Percentiles rank a stretch among this genome's conserved stretches.
These are phyloP conservation scores for Anarsia innoxiella DNA, from an alignment of 2,888 invertebrate genomes.

Conservation along the genomic window DNA sequence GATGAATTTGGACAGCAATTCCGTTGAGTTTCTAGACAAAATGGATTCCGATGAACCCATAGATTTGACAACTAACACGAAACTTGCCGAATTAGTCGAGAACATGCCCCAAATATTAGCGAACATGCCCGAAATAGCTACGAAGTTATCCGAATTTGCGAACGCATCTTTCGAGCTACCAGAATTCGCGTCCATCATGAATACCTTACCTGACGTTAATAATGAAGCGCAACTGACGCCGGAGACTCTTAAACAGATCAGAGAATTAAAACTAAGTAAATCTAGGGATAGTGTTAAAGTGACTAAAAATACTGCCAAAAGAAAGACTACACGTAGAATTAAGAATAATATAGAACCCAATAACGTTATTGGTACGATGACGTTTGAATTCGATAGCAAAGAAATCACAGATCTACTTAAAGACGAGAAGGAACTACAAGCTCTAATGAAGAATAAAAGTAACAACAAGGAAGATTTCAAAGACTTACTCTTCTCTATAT, in stretches of 20 bases:
- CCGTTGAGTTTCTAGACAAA: slow-evolving; percentile 51
- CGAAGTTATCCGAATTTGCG: slow-evolving; percentile 52
- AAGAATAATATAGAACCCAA: slow-evolving; percentile 41
- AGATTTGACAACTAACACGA: slow-evolving; percentile 42
- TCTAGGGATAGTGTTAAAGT: slow-evolving; percentile 57
- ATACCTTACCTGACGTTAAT: slow-evolving; percentile 50
- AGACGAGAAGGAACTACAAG: slow-evolving; percentile 50
- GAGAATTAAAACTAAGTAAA: slow-evolving; percentile 58
- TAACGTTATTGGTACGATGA: slow-evolving; percentile 46
- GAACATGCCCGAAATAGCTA: slow-evolving; percentile 63
- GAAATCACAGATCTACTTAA: slow-evolving; percentile 47
- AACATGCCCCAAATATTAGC: slow-evolving; percentile 65
- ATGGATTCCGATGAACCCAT: slow-evolving; percentile 43
- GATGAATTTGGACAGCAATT: slow-evolving; percentile 58
- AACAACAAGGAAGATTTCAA: slow-evolving; percentile 51
- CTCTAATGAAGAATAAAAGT: slow-evolving; percentile 40
- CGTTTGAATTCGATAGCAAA: slow-evolving; percentile 53
- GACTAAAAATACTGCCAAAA: slow-evolving; percentile 61
- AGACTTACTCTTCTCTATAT: slow-evolving; percentile 51
- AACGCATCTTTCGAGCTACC: slow-evolving; percentile 57
- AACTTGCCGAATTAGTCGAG: slow-evolving; percentile 53
- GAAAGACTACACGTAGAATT: slow-evolving; percentile 50
- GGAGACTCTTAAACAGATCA: slow-evolving; percentile 64
- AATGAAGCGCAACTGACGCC: slow-evolving; percentile 61
- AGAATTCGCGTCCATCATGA: slow-evolving; percentile 61